Percentiles rank a stretch among this genome's conserved stretches.
Evolutionary conservation across 2,113 vertebrate species (phyloP).

Genomic region (Hippocampus barbouri): DNA sequence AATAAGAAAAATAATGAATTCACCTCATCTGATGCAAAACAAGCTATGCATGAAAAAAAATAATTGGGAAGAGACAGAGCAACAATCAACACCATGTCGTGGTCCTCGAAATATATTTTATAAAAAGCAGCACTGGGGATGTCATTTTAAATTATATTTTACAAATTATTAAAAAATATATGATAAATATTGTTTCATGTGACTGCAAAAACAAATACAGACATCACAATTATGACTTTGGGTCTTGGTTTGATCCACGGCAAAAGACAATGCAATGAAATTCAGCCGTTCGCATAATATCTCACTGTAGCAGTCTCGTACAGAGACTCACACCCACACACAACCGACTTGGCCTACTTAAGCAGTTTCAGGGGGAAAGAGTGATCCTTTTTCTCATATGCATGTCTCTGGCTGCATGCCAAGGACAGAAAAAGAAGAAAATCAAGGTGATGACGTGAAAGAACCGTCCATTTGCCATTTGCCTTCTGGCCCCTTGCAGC

Average conservation of each 20-base stretch:
- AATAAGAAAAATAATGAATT: too few relatives aligned
- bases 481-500: too few relatives aligned
- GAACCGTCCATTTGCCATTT: too few relatives aligned
- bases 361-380: conserved; percentile 21
- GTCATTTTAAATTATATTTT: too few relatives aligned
- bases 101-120: neutral
- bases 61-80: neutral
- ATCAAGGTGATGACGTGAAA: conserved; percentile 6
- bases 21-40: neutral
- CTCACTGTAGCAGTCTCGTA: conserved; percentile 13
- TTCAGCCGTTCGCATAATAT: conserved; percentile 26
- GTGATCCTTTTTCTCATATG: conserved; percentile 17
- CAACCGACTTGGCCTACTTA: conserved; percentile 49
- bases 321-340: conserved; percentile 20
- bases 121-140: too few relatives aligned
- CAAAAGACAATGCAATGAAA: conserved; percentile 26
- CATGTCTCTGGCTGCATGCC: conserved; percentile 2
- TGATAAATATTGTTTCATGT: conserved; percentile 3
- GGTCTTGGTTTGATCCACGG: conserved; percentile 18
- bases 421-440: neutral
- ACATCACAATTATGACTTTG: neutral
- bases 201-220: conserved; percentile 1
- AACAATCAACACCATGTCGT: neutral
- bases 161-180: too few relatives aligned
- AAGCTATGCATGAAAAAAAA: conserved; percentile 3